Percentiles rank a stretch among this genome's conserved stretches.
Evolutionary conservation across 2,888 invertebrate genomes (phyloP).

Genomic region (Cosmia trapezina): DNA sequence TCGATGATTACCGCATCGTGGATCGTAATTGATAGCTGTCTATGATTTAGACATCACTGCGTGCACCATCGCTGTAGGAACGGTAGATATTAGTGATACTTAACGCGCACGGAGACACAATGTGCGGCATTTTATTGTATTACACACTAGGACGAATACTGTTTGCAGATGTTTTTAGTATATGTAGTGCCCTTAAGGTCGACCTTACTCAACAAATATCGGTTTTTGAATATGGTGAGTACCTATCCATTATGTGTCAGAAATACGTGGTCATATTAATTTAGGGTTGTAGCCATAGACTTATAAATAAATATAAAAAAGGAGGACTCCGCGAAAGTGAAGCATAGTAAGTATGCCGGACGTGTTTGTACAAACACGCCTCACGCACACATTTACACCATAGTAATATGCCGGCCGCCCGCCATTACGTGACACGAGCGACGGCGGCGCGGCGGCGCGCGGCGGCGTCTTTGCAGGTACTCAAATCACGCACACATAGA

Average conservation of each 20-base stretch:
- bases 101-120: conserved; percentile 17
- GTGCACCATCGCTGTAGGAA: neutral
- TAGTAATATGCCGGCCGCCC: too few relatives aligned
- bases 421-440: too few relatives aligned
- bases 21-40: neutral
- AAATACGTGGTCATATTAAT: too few relatives aligned
- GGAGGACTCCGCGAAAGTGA: too few relatives aligned
- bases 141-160: conserved; percentile 14
- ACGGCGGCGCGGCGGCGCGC: too few relatives aligned
- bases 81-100: neutral
- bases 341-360: too few relatives aligned
- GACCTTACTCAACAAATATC: conserved; percentile 20
- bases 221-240: conserved; percentile 69
- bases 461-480: too few relatives aligned
- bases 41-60: neutral
- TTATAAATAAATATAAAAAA: too few relatives aligned
- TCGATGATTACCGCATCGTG: conserved; percentile 18
- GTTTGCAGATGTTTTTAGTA: neutral
- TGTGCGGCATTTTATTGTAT: conserved; percentile 16
- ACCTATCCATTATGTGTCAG: neutral
- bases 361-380: too few relatives aligned
- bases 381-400: too few relatives aligned
- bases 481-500: too few relatives aligned
- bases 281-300: too few relatives aligned
- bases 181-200: neutral